phyloP scores from a whole-genome alignment of 2,113 vertebrate species.

The Dunckerocampus dactyliophorus region DNA sequence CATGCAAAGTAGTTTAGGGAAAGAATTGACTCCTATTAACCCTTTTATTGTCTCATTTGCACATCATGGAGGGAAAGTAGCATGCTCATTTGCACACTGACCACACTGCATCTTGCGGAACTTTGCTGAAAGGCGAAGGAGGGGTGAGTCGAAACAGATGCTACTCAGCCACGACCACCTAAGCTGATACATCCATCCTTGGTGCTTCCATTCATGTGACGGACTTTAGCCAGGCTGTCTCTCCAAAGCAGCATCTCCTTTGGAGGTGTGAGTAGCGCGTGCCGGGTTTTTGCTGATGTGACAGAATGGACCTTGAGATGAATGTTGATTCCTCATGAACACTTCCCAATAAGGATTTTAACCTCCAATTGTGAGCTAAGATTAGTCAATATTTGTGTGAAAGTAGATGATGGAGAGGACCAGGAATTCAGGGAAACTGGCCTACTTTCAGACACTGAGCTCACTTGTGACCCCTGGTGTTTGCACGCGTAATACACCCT shows the following conservation, averaged over 20 bases:
- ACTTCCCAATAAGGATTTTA: background rate
- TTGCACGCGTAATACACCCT: background rate
- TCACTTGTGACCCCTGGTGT: constrained; percentile 53
- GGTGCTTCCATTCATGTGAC: background rate
- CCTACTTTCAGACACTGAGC: constrained; percentile 50
- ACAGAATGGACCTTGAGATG: background rate
- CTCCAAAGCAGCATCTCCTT: background rate
- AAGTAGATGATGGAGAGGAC: constrained; percentile 28
- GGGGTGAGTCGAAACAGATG: too few species aligned
- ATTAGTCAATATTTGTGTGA: constrained; percentile 4
- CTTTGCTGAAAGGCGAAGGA: too few species aligned
- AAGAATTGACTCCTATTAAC: too few species aligned
- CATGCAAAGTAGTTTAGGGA: too few species aligned
- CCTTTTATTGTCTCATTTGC: too few species aligned
- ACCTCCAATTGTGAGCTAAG: background rate
- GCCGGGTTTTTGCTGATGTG: background rate
- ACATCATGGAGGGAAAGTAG: too few species aligned
- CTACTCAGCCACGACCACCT: background rate
- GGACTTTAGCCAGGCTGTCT: background rate
- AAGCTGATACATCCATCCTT: background rate
- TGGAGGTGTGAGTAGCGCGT: background rate
- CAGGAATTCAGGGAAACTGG: constrained; percentile 30
- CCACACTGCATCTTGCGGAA: too few species aligned
- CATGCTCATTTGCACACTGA: too few species aligned
- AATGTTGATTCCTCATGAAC: background rate